Conservation (phyloP, 2,888 invertebrate genomes). For the Trichopria drosophilae region DNA sequence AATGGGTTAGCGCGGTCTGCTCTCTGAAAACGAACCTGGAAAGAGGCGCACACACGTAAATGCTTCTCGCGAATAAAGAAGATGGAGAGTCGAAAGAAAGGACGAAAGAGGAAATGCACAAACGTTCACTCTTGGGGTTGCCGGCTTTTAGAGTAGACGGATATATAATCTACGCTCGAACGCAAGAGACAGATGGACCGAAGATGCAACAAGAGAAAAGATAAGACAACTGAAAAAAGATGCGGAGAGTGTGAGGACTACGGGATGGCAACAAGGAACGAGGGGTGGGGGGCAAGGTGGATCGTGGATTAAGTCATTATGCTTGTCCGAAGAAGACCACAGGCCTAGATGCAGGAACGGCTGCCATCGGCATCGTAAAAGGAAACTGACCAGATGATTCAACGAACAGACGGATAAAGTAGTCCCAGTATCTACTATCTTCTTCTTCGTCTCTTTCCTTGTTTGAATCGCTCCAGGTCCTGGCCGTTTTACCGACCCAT, state of each 20-base stretch:
- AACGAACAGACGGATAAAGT: slow-evolving; percentile 50
- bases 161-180: slow-evolving; percentile 47
- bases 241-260: slow-evolving; percentile 20
- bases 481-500: too few species aligned
- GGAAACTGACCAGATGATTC: slow-evolving; percentile 54
- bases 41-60: too few species aligned
- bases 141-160: slow-evolving; percentile 40
- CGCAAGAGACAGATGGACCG: slow-evolving; percentile 40
- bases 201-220: slow-evolving; percentile 27
- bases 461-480: slow-evolving; percentile 10
- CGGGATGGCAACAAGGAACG: slow-evolving; percentile 37
- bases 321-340: slow-evolving; percentile 55
- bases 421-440: slow-evolving; percentile 41
- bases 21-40: too few species aligned
- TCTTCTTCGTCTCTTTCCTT: slow-evolving; percentile 28
- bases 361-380: slow-evolving; percentile 53
- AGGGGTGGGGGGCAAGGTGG: slow-evolving; percentile 50
- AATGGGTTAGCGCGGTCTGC: slow-evolving; percentile 41
- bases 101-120: slow-evolving; percentile 43
- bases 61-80: slow-evolving; percentile 8
- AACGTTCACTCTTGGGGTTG: slow-evolving; percentile 41
- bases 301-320: slow-evolving; percentile 59
- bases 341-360: slow-evolving; percentile 53
- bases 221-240: slow-evolving; percentile 23
- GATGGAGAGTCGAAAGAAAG: slow-evolving; percentile 26